Conservation (phyloP, 2,888 invertebrate species). For the Nowickia ferox region DNA sequence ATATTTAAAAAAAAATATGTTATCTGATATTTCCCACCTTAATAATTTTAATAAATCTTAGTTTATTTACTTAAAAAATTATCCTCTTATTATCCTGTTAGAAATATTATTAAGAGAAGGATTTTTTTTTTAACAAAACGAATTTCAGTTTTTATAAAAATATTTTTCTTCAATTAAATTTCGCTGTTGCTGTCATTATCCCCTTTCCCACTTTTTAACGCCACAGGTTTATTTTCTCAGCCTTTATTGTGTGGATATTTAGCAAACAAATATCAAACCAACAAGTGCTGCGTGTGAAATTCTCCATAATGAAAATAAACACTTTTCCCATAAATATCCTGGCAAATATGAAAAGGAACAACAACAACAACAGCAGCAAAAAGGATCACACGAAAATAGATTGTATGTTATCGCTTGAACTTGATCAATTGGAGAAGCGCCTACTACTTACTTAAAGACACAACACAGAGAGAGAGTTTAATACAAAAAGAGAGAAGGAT, state of each 20-base stretch:
- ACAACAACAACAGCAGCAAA: background rate
- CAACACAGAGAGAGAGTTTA: background rate
- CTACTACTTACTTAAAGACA: conserved; percentile 63
- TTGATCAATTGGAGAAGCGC: conserved; percentile 66
- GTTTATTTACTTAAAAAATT: background rate
- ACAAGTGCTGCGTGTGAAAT: conserved; percentile 72
- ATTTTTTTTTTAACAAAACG: background rate
- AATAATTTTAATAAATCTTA: background rate
- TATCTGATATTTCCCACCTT: background rate
- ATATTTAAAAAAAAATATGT: too few species aligned
- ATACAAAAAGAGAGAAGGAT: background rate
- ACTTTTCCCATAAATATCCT: conserved; percentile 70
- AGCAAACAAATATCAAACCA: conserved; percentile 58
- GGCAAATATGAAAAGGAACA: conserved; percentile 31
- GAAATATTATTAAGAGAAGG: background rate
- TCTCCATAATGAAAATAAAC: conserved; percentile 65
- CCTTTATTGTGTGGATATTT: conserved; percentile 53
- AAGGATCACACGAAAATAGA: conserved; percentile 52
- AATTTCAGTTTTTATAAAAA: background rate
- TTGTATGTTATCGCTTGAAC: conserved; percentile 66
- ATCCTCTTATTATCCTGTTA: background rate
- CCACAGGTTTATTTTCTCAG: conserved; percentile 49
- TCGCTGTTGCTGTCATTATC: conserved; percentile 49
- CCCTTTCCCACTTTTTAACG: conserved; percentile 4
- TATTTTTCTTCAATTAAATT: background rate